Conservation (phyloP, 2,797 vertebrate genomes). For the Pristis pectinata region DNA sequence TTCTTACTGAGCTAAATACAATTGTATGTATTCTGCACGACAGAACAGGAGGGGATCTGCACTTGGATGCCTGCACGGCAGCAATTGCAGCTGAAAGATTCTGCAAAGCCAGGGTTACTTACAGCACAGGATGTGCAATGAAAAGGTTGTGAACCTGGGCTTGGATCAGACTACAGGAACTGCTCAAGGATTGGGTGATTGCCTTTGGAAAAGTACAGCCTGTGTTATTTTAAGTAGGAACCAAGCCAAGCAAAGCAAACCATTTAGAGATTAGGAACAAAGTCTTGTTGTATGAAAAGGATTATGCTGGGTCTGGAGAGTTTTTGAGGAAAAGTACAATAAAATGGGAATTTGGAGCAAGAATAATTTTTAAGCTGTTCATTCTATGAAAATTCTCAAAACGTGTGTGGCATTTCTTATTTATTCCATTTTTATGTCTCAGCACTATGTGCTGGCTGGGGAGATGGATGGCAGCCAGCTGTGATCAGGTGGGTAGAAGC, state of each 20-base stretch:
- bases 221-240: slow-evolving; percentile 11
- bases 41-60: neutral
- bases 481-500: neutral
- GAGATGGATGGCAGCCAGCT: neutral
- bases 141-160: slow-evolving; percentile 2
- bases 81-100: neutral
- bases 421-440: neutral
- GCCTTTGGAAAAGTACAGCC: slow-evolving; percentile 30
- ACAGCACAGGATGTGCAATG: neutral
- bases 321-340: neutral
- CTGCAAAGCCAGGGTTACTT: neutral
- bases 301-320: neutral
- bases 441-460: neutral
- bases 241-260: slow-evolving; percentile 18
- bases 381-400: neutral
- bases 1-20: neutral
- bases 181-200: neutral
- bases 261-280: slow-evolving; percentile 29
- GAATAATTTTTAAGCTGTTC: neutral
- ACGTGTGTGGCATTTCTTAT: neutral
- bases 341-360: neutral
- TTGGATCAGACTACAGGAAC: neutral
- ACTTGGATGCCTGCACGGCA: neutral
- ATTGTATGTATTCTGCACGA: neutral
- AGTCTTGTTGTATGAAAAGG: neutral